These are phyloP conservation scores for Petrophora chlorosata DNA, from an alignment of 2,888 invertebrate genomes.

Conservation along the genomic window DNA sequence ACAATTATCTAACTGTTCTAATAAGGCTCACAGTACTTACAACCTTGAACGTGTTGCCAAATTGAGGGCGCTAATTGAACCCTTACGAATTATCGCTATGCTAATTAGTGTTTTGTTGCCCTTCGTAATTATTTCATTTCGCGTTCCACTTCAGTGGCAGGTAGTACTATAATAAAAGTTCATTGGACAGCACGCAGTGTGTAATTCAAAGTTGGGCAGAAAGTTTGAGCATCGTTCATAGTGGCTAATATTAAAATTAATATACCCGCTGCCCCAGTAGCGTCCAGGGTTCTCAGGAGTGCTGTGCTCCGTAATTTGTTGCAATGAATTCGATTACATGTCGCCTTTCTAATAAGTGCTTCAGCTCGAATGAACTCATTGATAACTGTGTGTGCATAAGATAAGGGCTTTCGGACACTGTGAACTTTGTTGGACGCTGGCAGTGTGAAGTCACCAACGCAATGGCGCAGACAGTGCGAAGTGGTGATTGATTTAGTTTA, in stretches of 20 bases:
- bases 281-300: slow-evolving; percentile 68
- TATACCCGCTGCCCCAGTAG: slow-evolving; percentile 78
- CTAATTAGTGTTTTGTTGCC: slow-evolving; percentile 53
- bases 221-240: slow-evolving; percentile 67
- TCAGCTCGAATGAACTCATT: slow-evolving; percentile 59
- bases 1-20: slow-evolving; percentile 25
- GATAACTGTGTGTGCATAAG: slow-evolving; percentile 75
- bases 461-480: slow-evolving; percentile 46
- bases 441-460: slow-evolving; percentile 43
- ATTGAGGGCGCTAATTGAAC: slow-evolving; percentile 49
- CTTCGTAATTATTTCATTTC: slow-evolving; percentile 41
- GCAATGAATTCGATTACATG: slow-evolving; percentile 68
- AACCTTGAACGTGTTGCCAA: slow-evolving; percentile 52
- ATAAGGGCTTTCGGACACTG: slow-evolving; percentile 58
- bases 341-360: slow-evolving; percentile 58
- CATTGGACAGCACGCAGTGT: slow-evolving; percentile 26
- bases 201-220: slow-evolving; percentile 39
- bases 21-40: slow-evolving; percentile 36
- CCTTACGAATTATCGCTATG: slow-evolving; percentile 43
- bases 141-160: slow-evolving; percentile 27
- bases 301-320: slow-evolving; percentile 56
- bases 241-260: slow-evolving; percentile 81
- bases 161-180: slow-evolving; percentile 24
- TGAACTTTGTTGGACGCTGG: slow-evolving; percentile 47
- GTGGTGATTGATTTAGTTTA: slow-evolving; percentile 56